A percentile compares a stretch with the other conserved stretches of the same genome.
Evolutionary conservation across 2,113 vertebrate genomes (phyloP).

Genomic region (Calidris pygmaea): DNA sequence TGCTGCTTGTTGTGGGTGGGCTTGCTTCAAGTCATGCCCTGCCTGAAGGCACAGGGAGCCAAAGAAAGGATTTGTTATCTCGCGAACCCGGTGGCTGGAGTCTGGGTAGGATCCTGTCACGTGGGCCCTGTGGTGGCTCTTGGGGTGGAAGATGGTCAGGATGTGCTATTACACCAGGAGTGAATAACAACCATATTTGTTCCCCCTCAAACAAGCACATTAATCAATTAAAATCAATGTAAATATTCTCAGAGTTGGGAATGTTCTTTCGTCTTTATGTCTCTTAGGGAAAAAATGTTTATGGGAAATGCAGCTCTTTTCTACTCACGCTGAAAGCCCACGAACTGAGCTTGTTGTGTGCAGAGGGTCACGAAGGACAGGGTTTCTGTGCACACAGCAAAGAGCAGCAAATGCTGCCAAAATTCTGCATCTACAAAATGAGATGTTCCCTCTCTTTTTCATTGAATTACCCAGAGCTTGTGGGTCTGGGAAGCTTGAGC

Average conservation of each 20-base stretch:
- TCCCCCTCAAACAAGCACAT: neutral
- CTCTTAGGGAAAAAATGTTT: neutral
- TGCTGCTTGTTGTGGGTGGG: slow-evolving; percentile 26
- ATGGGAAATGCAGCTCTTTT: neutral
- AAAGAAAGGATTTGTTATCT: slow-evolving; percentile 36
- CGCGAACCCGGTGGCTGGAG: fast-evolving
- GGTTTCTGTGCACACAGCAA: neutral
- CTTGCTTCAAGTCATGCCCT: slow-evolving; percentile 15
- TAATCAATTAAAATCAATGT: neutral
- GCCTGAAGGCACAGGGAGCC: slow-evolving; percentile 5
- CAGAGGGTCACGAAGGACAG: neutral
- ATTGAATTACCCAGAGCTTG: neutral
- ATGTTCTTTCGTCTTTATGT: neutral
- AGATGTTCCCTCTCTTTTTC: neutral
- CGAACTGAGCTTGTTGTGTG: neutral
- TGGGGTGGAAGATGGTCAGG: neutral
- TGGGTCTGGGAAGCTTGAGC: neutral
- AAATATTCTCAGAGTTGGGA: neutral
- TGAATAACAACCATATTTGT: neutral
- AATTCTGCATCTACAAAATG: neutral
- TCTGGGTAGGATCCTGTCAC: slow-evolving; percentile 37
- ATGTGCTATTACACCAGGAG: neutral
- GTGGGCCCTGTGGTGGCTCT: neutral
- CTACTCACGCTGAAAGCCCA: neutral
- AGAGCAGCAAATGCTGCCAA: neutral